Evolutionary conservation across 1,140 invertebrate species (phyloP).

Genomic region (Mactra quadrangularis): DNA sequence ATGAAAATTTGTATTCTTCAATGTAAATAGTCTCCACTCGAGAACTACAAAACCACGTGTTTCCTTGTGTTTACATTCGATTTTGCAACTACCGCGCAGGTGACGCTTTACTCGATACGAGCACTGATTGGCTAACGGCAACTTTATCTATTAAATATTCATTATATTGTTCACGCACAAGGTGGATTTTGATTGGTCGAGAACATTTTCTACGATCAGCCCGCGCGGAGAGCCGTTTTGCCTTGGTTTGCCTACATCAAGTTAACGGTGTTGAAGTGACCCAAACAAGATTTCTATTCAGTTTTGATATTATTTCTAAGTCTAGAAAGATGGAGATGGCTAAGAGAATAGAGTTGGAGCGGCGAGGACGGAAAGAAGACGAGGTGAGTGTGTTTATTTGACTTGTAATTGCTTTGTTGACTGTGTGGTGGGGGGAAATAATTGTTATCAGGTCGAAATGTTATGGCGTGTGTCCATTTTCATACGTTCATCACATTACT

Average conservation of each 20-base stretch:
- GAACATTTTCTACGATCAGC: constrained; percentile 64
- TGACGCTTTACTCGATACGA: constrained; percentile 7
- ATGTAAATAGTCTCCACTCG: too few species aligned
- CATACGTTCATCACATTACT: background rate
- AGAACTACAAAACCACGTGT: constrained; percentile 63
- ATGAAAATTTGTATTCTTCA: too few species aligned
- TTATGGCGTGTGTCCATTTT: constrained; percentile 54
- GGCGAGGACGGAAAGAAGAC: constrained; percentile 65
- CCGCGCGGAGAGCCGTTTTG: constrained; percentile 69
- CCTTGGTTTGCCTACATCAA: constrained; percentile 54
- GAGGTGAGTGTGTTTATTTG: constrained; percentile 63
- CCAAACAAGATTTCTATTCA: constrained; percentile 42
- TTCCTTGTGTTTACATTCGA: constrained; percentile 55
- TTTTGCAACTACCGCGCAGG: constrained; percentile 47
- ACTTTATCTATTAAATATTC: constrained; percentile 54
- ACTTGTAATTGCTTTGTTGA: background rate
- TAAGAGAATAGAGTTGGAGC: constrained; percentile 74
- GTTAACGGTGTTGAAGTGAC: constrained; percentile 53
- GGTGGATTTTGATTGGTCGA: constrained; percentile 62
- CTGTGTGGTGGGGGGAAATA: background rate
- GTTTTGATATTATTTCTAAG: constrained; percentile 3
- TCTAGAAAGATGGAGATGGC: constrained; percentile 70
- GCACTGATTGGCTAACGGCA: constrained; percentile 21
- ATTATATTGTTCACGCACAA: constrained; percentile 51
- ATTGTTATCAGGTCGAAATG: constrained; percentile 14